These are phyloP conservation scores for Calephelis perditalis DNA, from an alignment of 2,888 invertebrate genomes.

Conservation along the genomic window DNA sequence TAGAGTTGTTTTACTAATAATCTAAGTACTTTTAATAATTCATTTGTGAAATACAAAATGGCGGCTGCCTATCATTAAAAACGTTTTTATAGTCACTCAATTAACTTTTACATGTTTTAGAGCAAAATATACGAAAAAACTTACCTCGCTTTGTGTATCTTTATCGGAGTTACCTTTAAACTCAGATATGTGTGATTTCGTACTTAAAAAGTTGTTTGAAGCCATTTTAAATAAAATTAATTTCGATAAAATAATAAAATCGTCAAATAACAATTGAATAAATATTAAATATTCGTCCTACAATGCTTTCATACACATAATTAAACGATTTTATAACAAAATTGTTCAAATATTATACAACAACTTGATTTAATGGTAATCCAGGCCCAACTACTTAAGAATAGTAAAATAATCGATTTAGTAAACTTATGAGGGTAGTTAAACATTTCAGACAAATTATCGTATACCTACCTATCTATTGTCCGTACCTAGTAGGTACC, in stretches of 20 bases:
- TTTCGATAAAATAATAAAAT: conserved; percentile 38
- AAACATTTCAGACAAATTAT: too few species aligned
- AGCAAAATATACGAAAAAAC: conserved; percentile 28
- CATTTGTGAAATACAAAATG: conserved; percentile 9
- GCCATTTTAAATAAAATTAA: conserved; percentile 44
- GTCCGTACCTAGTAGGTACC: too few species aligned
- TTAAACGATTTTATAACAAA: not conserved
- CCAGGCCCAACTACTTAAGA: conserved; percentile 42
- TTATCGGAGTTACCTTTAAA: conserved; percentile 67
- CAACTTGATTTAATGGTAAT: conserved; percentile 46
- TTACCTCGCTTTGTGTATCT: conserved; percentile 72
- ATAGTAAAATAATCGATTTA: conserved; percentile 20
- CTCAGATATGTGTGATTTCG: conserved; percentile 70
- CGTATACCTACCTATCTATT: too few species aligned
- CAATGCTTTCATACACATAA: not conserved
- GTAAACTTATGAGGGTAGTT: conserved; percentile 37
- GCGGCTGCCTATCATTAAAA: not conserved
- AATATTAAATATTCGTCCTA: conserved; percentile 32
- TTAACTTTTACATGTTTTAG: too few species aligned
- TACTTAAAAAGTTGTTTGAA: conserved; percentile 56
- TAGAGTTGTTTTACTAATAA: too few species aligned
- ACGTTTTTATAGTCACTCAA: too few species aligned
- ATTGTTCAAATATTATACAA: conserved; percentile 37
- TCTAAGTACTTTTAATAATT: too few species aligned
- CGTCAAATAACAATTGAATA: conserved; percentile 26